A percentile compares a stretch with the other conserved stretches of the same genome.
Evolutionary conservation across 2,797 vertebrate species (phyloP).

Genomic region (Nyctibius grandis): DNA sequence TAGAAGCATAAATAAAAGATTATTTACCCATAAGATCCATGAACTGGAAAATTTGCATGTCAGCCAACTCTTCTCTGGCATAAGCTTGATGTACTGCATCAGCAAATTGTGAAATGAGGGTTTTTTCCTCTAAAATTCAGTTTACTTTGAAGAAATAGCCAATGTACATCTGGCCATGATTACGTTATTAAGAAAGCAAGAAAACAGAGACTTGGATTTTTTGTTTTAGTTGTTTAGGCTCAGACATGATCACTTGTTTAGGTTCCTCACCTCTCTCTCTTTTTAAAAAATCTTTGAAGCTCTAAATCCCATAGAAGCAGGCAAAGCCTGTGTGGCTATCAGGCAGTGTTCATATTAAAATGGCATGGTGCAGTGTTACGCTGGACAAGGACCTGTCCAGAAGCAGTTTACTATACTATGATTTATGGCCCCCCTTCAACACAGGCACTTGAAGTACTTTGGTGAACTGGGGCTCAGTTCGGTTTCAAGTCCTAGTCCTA

Average conservation of each 20-base stretch:
- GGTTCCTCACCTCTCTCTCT: background rate
- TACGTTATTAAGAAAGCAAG: background rate
- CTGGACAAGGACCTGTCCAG: background rate
- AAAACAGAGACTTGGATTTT: background rate
- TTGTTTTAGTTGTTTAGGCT: background rate
- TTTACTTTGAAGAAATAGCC: slow-evolving; percentile 27
- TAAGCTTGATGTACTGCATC: background rate
- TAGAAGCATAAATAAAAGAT: background rate
- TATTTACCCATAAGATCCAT: background rate
- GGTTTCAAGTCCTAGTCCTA: background rate
- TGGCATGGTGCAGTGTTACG: accelerated
- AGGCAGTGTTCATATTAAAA: background rate
- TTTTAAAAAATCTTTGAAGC: background rate
- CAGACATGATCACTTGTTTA: background rate
- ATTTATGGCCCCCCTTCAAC: background rate
- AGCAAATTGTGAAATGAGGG: slow-evolving; percentile 16
- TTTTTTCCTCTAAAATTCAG: background rate
- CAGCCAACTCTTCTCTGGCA: slow-evolving; percentile 10
- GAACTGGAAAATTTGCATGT: background rate
- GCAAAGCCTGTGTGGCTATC: background rate
- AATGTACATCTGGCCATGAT: slow-evolving; percentile 27
- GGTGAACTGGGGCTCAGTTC: background rate
- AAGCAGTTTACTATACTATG: background rate
- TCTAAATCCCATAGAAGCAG: background rate
- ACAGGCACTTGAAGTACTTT: background rate